phyloP scores from a whole-genome alignment of 2,888 invertebrate genomes.

The Serrognathus titanus region DNA sequence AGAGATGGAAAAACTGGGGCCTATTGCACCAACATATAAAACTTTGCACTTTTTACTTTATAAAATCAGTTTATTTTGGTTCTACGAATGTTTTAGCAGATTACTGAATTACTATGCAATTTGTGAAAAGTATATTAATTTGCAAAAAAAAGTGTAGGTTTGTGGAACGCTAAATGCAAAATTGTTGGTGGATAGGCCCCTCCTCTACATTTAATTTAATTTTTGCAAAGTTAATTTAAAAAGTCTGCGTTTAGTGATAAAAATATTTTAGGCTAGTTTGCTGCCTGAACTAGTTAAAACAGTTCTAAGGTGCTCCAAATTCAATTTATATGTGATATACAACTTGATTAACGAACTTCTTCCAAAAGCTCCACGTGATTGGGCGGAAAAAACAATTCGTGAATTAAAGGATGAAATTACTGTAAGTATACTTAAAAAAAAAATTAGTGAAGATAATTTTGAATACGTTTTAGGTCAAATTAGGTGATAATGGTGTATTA shows the following conservation, averaged over 20 bases:
- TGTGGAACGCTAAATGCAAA: too few species aligned
- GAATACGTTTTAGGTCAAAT: slow-evolving; percentile 53
- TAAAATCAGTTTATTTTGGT: too few species aligned
- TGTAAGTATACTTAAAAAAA: slow-evolving; percentile 47
- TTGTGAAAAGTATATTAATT: too few species aligned
- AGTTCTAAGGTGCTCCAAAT: slow-evolving; percentile 59
- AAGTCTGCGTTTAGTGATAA: too few species aligned
- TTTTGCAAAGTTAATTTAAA: background rate
- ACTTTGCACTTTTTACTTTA: too few species aligned
- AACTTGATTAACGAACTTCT: slow-evolving; percentile 64
- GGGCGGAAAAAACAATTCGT: slow-evolving; percentile 61
- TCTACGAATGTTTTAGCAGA: too few species aligned
- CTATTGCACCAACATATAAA: too few species aligned
- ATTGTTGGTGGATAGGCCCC: too few species aligned
- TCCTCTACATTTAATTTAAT: background rate
- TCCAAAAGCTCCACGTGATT: slow-evolving; percentile 60
- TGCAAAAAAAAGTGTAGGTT: too few species aligned
- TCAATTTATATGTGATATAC: slow-evolving; percentile 65
- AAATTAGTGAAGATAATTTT: too few species aligned
- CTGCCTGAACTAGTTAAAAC: slow-evolving; percentile 59
- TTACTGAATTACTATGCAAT: too few species aligned
- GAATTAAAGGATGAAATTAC: slow-evolving; percentile 59
- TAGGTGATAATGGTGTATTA: slow-evolving; percentile 77
- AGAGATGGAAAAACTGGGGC: too few species aligned
- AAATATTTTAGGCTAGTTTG: slow-evolving; percentile 46